Evolutionary conservation across 2,113 vertebrate genomes (phyloP).

Genomic region (Melanotaenia duboulayi): DNA sequence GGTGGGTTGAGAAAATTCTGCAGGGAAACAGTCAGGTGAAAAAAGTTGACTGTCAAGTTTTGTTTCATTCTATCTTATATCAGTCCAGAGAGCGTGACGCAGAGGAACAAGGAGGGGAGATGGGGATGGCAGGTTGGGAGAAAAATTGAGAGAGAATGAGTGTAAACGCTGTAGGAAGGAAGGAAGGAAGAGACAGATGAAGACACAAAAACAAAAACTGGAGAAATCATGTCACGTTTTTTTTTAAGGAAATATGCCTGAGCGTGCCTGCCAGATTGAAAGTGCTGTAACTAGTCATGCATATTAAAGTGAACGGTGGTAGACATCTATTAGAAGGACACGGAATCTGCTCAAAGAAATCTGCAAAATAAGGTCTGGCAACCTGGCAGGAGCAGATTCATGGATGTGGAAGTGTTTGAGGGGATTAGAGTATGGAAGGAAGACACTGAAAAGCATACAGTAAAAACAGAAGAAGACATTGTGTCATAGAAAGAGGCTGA

Average conservation of each 20-base stretch:
- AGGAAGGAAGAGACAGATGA: slow-evolving; percentile 13
- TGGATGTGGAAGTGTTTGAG: slow-evolving; percentile 22
- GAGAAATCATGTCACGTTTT: slow-evolving; percentile 35
- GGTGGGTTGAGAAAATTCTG: slow-evolving; percentile 14
- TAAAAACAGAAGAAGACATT: background rate
- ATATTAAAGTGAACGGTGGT: slow-evolving; percentile 45
- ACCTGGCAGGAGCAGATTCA: slow-evolving; percentile 29
- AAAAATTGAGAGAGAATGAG: slow-evolving; percentile 42
- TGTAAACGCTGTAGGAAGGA: slow-evolving; percentile 31
- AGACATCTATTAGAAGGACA: slow-evolving; percentile 50
- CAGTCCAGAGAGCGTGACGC: slow-evolving; percentile 48
- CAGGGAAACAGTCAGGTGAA: slow-evolving; percentile 12
- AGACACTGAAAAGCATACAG: background rate
- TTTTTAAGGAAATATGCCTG: slow-evolving; percentile 35
- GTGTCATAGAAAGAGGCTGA: background rate
- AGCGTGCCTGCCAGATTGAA: slow-evolving; percentile 40
- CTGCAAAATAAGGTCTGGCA: slow-evolving; percentile 26
- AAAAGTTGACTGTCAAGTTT: slow-evolving; percentile 49
- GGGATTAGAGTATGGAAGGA: background rate
- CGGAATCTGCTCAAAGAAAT: slow-evolving; percentile 25
- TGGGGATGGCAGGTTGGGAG: slow-evolving; percentile 31
- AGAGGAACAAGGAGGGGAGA: slow-evolving; percentile 37
- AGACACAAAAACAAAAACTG: slow-evolving; percentile 40
- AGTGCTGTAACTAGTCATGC: slow-evolving; percentile 36
- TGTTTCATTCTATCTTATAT: slow-evolving; percentile 53